Evolutionary conservation across 2,888 invertebrate genomes (phyloP), one percentile per base, ranked within the genome.

Genomic region (Lycocerus yunnanus): DNA sequence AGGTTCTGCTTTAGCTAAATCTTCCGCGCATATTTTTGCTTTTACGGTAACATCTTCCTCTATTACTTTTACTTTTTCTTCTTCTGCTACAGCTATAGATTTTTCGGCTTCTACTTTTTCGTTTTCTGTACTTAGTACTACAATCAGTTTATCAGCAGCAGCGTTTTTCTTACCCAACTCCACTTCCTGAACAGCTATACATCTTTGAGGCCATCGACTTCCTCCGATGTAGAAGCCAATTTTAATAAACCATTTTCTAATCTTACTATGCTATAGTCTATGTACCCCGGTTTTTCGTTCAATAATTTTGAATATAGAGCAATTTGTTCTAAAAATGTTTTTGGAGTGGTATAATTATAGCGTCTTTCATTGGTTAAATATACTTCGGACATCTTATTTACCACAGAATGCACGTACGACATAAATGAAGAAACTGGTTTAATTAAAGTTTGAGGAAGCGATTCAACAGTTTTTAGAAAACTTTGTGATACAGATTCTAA

Each of bases 311-410:
- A 88, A 83, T 93, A 98, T 5, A 98, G 88, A 11, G 93, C 91
- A 74, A 98, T 97, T 84, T 97, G 95, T 85, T 98, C 98, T 66
- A 98, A 88, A 88, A 97, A 98, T 0, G 96, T 95, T 88, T 98
- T 98, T 0, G 98, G 98, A 0, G 98, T 98, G 0, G 98, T 98
- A 86, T 98, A 98, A 86, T 98, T 98, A 87, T 96, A 97, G 4
- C 97, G 91, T 59, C 92, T 92, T 81, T 98, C 97, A 84, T 96
- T 97, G 79, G 90, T 88, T 78, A 95, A 89, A 86, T 97, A 98
- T 5, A 90, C 85, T 3, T 91, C 89, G 0, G 97, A 97, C 89
- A 96, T 94, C 63, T 93, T 91, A 84, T 97, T 97, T 0, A 97
- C 97, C 20, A 94, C 93, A 73, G 92, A 91, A 84, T 98, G 98